Evolutionary conservation across 1,140 invertebrate species (phyloP), one percentile per base, ranked within the genome.

Genomic region (Heliconius eleuchia): DNA sequence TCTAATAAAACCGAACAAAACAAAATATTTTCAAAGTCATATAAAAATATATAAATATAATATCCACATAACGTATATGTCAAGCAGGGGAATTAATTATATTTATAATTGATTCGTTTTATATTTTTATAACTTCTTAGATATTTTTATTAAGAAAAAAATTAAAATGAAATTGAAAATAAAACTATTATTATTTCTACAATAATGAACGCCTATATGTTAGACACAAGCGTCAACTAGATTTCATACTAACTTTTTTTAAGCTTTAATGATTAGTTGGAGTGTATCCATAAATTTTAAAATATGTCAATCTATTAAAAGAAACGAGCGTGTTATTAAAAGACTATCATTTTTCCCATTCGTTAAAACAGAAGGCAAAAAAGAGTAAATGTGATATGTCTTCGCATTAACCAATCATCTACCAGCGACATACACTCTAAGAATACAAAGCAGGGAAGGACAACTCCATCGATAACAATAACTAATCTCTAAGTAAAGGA

Each of bases 361-460:
- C 72, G 66, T 76, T 76, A 73, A 30, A 71, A 30, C 80, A 71
- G 60, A 74, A 52, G 39, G 76, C 80, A 81, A 81, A 81, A 30
- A 81, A 81, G 76, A 60, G 66, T 66, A 27, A 71, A 78, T 52
- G 74, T 1, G 46, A 27, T 75, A 80, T 76, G 76, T 81, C 73
- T 77, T 66, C 74, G 76, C 78, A 80, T 80, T 80, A 76, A 80
- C 82, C 82, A 84, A 84, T 84, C 82, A 74, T 50, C 75, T 75
- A 72, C 55, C 78, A 77, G 78, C 60, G 60, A 70, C 52, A 72
- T 78, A 85, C 84, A 73, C 77, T 37, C 77, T 66, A 57, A 74
- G 84, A 81, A 84, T 83, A 82, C 42, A 80, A 78, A 84, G 71
- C 75, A 77, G 77, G 46, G 23, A 77, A 74, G 52, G 52, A 74